Conservation (phyloP, 2,113 vertebrate genomes). For the Cynopterus brachyotis region DNA sequence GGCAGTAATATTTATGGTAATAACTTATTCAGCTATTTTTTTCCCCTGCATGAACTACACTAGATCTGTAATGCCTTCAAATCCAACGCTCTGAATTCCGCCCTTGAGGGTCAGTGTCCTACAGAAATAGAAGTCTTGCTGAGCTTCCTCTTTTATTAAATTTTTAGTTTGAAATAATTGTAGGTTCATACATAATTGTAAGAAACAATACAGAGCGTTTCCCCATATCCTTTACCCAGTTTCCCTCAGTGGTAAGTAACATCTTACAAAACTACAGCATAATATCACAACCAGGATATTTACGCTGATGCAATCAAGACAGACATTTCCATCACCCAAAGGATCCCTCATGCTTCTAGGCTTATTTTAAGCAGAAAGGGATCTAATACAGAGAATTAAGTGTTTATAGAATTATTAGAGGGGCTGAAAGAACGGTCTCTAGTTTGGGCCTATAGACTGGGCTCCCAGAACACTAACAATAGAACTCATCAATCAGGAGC, state of each 20-base stretch:
- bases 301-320: background rate
- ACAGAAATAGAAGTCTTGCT: background rate
- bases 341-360: background rate
- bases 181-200: background rate
- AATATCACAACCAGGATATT: background rate
- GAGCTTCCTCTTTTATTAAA: background rate
- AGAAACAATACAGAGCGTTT: background rate
- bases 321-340: background rate
- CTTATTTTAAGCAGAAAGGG: background rate
- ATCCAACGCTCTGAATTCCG: background rate
- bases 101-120: background rate
- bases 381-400: background rate
- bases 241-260: background rate
- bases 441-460: background rate
- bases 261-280: background rate
- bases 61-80: background rate
- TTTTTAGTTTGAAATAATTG: background rate
- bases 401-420: background rate
- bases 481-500: background rate
- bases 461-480: background rate
- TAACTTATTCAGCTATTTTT: background rate
- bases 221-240: background rate
- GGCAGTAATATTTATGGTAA: background rate
- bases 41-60: background rate
- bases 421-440: background rate